Evolutionary conservation across 2,797 vertebrate species (phyloP), one percentile per base, ranked within the genome.

Genomic region (Thaleichthys pacificus): DNA sequence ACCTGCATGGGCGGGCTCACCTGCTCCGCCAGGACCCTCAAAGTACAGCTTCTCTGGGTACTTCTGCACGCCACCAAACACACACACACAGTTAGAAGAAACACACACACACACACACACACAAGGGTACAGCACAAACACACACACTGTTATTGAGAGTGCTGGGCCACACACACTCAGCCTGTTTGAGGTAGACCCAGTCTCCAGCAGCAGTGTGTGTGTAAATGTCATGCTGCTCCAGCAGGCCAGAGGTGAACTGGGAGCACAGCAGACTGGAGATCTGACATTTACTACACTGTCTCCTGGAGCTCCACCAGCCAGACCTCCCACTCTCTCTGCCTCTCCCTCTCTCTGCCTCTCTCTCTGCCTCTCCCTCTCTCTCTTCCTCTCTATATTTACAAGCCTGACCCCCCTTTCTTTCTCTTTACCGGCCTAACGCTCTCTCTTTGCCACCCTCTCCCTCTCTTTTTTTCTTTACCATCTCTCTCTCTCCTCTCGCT

Each of bases 1-100:
- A 96, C 96, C 82, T 96, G 96, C 86, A 99, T 94, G 32, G 98
- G 98, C 5, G 98, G 98, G 82, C 94, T 98, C 9, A 99, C 97
- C 75, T 99, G 97, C 62, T 99, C 98, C 0, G 98, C 97, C 24
- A 99, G 92, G 92, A 60, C 98, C 98, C 90, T 99, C 98, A 72
- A 99, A 99, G 89, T 99, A 99, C 67, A 99, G 87, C 87, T 99
- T 99, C 92, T 99, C 98, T 19, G 98, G 97, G 66, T 99, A 99
- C 92, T 98, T 99, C 97, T 99, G 89, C 51, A n/a, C 22, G 42
- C 3, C 15, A 2, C 22, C 14, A 22, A 26, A 42, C 12, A 9
- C 11, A 35, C 21, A n/a, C 42, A 71, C 57, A 51, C 19, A 58
- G 5, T 15, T 49, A 63, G 12, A 7, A 63, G 19, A 14, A 63